Base-by-base conservation (phyloP, 2,888 invertebrate genomes). In the Adineta ricciae region DNA sequence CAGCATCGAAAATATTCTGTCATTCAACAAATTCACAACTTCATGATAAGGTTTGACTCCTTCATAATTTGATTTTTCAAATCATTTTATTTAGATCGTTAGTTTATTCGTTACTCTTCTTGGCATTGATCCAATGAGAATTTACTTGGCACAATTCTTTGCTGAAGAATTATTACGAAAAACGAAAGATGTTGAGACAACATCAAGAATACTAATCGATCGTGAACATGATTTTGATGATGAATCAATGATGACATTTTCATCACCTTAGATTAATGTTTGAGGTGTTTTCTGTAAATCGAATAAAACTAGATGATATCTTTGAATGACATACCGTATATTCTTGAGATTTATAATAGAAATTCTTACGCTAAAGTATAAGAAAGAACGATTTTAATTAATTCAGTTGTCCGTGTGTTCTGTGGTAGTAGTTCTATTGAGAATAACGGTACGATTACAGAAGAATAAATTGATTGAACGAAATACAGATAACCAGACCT, bases 91-190 rank as follows among this genome's bases (percentile, higher is more conserved):
- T 41, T 78, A 78, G 78, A 78, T 78, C 5, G n/a, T 78, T 24
- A 78, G n/a, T 78, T 78, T 78, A 78, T 78, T 41, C 41, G 78
- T 78, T 19, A 38, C 14, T 9, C 41, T 41, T 78, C 41, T 78
- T 38, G 78, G 78, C 5, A 41, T 78, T 78, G 41, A 78, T 78
- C 78, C 78, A 78, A 78, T 78, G 78, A 38, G 78, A 24, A 78
- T 78, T 78, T 78, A 78, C 41, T 41, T 78, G 41, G 38, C 78
- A 3, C 41, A 78, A 78, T 78, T 78, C 41, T 41, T 78, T 41
- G n/a, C 41, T n/a, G 41, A 78, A 78, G 78, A 78, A 78, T 27
- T 64, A 32, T 5, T 64, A 27, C 27, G 32, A 64, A 64, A 64
- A 36, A 32, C 64, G 19, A 3, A 32, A 7, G 32, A 32, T 64